Base-by-base conservation (phyloP, 2,888 invertebrate species). In the Zele albiditarsus region DNA sequence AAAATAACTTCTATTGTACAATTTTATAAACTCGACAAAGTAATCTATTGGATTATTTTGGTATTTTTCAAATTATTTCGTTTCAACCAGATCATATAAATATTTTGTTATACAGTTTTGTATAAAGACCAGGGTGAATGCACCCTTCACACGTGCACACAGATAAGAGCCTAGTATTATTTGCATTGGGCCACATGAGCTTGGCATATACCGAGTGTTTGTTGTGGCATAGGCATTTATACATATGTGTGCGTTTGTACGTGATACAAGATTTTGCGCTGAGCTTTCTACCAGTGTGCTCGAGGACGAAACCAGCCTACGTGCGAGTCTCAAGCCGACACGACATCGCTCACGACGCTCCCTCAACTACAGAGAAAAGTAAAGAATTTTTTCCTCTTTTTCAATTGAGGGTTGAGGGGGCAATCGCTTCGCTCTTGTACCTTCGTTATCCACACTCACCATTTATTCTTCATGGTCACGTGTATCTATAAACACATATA, bases 371-470 rank as follows among this genome's bases (percentile, higher is more conserved):
- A 16, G 14, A 68, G 66, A 69, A 69, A 31, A 66, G 72, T 20
- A 20, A 53, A 53, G 2, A 42, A 62, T 28, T 68, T 31, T 71
- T 68, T 73, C 46, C 42, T 65, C 70, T 71, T 49, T 60, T 33
- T 31, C 28, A 67, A 49, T 46, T 28, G 58, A 53, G 73, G 73
- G 68, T 77, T 72, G 71, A 58, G 81, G 80, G 79, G 81, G 82
- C 81, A 84, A 84, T 86, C 83, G 83, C 82, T 84, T 83, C 82
- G 82, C 83, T 83, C 85, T 87, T 85, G 88, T 87, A 87, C 86
- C 84, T 88, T 85, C 86, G 86, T 88, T 88, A 87, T 87, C 85
- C 86, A 84, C 85, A 53, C 53, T 84, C 82, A 76, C 84, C 86
- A 84, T 87, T 87, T 86, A 86, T 87, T 83, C 84, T 85, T 84